A percentile compares a stretch with the other conserved stretches of the same genome.
Conservation (phyloP, 2,888 invertebrate genomes). For the Conops quadrifasciatus region DNA sequence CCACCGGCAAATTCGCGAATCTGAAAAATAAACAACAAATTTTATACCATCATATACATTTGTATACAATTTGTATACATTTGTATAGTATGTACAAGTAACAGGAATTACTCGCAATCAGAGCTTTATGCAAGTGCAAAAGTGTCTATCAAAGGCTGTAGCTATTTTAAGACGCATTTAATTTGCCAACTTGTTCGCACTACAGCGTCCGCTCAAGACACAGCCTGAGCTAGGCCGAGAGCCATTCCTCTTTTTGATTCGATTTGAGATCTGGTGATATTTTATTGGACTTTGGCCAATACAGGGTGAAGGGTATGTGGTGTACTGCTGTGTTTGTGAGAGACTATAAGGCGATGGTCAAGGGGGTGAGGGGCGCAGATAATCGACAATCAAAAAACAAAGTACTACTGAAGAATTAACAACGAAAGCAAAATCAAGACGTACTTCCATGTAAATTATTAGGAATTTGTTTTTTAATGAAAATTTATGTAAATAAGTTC, state of each 20-base stretch:
- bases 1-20: constrained; percentile 68
- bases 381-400: constrained; percentile 16
- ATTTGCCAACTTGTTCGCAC: background rate
- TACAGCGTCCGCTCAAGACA: constrained; percentile 2
- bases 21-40: constrained; percentile 50
- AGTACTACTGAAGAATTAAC: background rate
- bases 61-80: background rate
- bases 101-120: background rate
- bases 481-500: background rate
- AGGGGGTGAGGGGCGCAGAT: background rate
- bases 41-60: constrained; percentile 3
- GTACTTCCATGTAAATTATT: background rate
- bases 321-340: too few relatives aligned
- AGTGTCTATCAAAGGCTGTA: background rate
- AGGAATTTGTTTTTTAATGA: too few relatives aligned
- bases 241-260: background rate
- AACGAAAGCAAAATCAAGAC: background rate
- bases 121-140: background rate
- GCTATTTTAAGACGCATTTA: constrained; percentile 28
- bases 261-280: background rate
- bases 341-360: background rate
- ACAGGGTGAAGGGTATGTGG: background rate
- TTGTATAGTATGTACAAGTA: constrained; percentile 20
- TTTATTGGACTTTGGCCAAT: constrained; percentile 22
- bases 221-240: background rate